phyloP scores from a whole-genome alignment of 2,113 vertebrate species.

The Nycticryphes semicollaris region DNA sequence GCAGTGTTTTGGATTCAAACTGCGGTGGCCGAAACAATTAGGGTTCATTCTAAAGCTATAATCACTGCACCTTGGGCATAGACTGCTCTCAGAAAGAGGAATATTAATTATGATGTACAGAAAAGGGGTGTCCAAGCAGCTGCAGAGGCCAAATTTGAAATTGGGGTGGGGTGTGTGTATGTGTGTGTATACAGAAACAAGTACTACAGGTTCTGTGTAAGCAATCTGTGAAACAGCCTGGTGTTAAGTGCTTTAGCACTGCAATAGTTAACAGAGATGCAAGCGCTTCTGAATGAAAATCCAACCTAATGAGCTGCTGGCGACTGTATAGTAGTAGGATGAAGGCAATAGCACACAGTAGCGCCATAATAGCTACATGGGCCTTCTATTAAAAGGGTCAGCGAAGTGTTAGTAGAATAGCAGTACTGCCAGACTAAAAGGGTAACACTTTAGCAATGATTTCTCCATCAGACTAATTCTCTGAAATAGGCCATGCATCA shows the following conservation, averaged over 20 bases:
- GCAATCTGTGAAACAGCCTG: neutral
- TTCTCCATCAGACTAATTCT: conserved; percentile 49
- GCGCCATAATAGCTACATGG: neutral
- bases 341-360: neutral
- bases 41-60: neutral
- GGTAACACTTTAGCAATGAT: neutral
- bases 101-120: neutral
- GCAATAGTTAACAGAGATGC: neutral
- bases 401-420: neutral
- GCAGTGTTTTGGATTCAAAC: neutral
- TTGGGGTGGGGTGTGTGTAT: too few relatives aligned
- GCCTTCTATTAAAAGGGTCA: neutral
- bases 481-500: conserved; percentile 53
- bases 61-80: neutral
- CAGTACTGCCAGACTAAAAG: neutral
- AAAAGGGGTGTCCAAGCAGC: neutral
- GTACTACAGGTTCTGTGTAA: neutral
- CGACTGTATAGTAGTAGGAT: neutral
- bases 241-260: neutral
- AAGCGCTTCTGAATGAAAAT: neutral
- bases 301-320: neutral
- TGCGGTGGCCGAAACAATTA: neutral
- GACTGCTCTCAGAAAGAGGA: neutral
- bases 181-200: neutral
- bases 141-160: neutral